Percentiles rank a stretch among this genome's conserved stretches.
phyloP scores from a whole-genome alignment of 2,797 vertebrate genomes.

The Clamator glandarius region DNA sequence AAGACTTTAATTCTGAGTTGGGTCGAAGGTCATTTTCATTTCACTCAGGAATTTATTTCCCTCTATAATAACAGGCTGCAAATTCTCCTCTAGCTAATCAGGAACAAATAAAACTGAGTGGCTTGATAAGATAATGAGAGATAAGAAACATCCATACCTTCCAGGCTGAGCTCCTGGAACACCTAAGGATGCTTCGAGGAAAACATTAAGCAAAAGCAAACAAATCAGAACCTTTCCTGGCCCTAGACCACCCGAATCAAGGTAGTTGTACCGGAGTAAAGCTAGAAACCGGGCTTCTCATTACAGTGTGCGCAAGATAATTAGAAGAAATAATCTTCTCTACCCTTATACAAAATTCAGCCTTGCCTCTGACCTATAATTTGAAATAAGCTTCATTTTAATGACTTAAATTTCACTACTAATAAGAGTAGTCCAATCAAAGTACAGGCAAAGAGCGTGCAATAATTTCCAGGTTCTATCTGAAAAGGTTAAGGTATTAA shows the following conservation, averaged over 20 bases:
- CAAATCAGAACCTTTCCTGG: background rate
- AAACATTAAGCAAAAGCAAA: constrained; percentile 5
- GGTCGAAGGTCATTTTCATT: background rate
- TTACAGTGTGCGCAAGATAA: background rate
- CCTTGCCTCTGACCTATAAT: constrained; percentile 37
- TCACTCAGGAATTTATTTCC: background rate
- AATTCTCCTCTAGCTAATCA: constrained; percentile 7
- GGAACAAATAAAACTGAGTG: background rate
- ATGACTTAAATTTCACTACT: constrained; percentile 52
- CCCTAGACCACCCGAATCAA: background rate
- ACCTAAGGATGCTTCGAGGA: background rate
- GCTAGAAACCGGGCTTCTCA: background rate
- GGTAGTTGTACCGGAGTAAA: background rate
- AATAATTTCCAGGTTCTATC: constrained; percentile 52
- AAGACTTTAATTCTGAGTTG: background rate
- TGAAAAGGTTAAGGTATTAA: constrained; percentile 59
- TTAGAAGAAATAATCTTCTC: constrained; percentile 11
- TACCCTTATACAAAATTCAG: background rate
- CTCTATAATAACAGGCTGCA: background rate
- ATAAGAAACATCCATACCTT: background rate
- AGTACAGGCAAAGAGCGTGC: background rate
- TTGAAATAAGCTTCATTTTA: constrained; percentile 45
- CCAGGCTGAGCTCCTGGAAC: background rate
- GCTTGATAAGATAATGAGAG: constrained; percentile 29
- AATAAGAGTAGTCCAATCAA: constrained; percentile 52